These are phyloP conservation scores for Habroteleia sp. DNA, from an alignment of 2,888 invertebrate species.

Conservation along the genomic window DNA sequence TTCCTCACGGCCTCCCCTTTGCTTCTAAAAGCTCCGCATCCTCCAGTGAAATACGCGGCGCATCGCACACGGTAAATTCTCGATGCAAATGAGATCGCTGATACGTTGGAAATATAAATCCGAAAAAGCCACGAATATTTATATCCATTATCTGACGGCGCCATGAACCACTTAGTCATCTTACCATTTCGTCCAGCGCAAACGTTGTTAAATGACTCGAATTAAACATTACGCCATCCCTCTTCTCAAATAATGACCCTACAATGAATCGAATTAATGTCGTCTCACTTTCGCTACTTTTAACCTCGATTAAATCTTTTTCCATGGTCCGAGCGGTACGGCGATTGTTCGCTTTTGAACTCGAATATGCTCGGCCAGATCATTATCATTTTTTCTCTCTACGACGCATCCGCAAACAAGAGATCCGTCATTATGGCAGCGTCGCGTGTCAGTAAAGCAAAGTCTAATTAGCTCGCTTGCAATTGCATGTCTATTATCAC, in stretches of 20 bases:
- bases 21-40: slow-evolving; percentile 2
- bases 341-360: too few species aligned
- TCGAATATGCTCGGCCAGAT: too few species aligned
- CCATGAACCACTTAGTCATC: slow-evolving; percentile 64
- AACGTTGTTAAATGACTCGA: slow-evolving; percentile 53
- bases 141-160: slow-evolving; percentile 76
- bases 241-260: slow-evolving; percentile 55
- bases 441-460: slow-evolving; percentile 70
- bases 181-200: slow-evolving; percentile 50
- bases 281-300: too few species aligned
- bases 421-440: slow-evolving; percentile 53
- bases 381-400: slow-evolving; percentile 2
- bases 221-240: slow-evolving; percentile 39
- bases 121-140: slow-evolving; percentile 77
- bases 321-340: too few species aligned
- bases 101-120: slow-evolving; percentile 79
- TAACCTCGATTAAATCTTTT: too few species aligned
- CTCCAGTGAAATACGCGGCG: slow-evolving; percentile 39
- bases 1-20: slow-evolving; percentile 43
- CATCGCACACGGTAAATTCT: slow-evolving; percentile 75
- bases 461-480: slow-evolving; percentile 73
- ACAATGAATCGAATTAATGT: slow-evolving; percentile 42
- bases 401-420: slow-evolving; percentile 42
- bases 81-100: slow-evolving; percentile 79
- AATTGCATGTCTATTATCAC: slow-evolving; percentile 75